Conservation (phyloP, 2,113 vertebrate genomes). For the Urocynchramus pylzowi region DNA sequence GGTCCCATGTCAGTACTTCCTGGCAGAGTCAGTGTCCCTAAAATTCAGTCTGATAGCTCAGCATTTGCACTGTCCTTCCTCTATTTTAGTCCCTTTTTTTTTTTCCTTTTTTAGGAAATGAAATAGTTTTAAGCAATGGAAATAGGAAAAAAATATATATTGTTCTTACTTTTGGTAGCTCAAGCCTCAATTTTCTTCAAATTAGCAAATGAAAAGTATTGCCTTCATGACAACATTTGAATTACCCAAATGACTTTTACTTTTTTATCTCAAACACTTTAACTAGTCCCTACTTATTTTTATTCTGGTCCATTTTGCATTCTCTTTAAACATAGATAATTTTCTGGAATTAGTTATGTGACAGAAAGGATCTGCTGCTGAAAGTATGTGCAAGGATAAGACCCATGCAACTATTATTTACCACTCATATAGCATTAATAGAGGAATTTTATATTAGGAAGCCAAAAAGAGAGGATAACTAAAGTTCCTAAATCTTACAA, state of each 20-base stretch:
- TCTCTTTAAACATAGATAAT: background rate
- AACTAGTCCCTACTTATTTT: background rate
- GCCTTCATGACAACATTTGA: background rate
- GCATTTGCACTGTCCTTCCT: background rate
- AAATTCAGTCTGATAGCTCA: background rate
- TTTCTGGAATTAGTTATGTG: background rate
- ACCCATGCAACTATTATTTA: background rate
- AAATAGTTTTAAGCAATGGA: background rate
- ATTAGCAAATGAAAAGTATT: background rate
- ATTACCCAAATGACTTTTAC: background rate
- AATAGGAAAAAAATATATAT: background rate
- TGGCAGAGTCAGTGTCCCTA: background rate
- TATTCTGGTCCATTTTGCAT: background rate
- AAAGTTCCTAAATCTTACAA: background rate
- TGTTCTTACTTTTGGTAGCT: background rate
- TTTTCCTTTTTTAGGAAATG: background rate
- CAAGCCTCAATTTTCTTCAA: background rate
- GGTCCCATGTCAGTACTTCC: background rate
- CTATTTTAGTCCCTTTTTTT: background rate
- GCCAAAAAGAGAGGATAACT: background rate
- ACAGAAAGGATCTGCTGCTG: background rate
- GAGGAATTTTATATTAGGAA: background rate
- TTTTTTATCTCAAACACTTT: background rate
- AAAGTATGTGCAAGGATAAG: background rate
- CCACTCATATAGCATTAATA: background rate